Evolutionary conservation across 1,140 invertebrate species (phyloP).

Genomic region (Leptinotarsa undecemlineata): DNA sequence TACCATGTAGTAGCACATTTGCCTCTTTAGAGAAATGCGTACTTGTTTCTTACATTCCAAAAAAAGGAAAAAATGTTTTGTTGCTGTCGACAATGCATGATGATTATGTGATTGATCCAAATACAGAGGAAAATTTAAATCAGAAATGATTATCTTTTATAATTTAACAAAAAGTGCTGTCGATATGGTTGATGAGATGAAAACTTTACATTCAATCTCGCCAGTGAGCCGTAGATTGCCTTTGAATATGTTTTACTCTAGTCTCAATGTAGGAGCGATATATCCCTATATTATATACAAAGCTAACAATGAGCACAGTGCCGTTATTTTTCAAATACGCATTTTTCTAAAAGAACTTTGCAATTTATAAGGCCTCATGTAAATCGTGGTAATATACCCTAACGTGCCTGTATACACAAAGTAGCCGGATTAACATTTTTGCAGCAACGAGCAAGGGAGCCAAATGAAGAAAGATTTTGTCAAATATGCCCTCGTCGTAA

Average conservation of each 20-base stretch:
- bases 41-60: not conserved
- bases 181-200: not conserved
- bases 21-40: not conserved
- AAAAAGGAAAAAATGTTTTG: not conserved
- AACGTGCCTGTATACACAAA: not conserved
- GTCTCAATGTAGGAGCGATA: not conserved
- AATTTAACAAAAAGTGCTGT: not conserved
- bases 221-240: not conserved
- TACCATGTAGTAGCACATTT: not conserved
- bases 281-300: conserved; percentile 11
- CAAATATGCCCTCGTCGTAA: too few species aligned
- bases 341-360: not conserved
- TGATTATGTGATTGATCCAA: not conserved
- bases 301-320: conserved; percentile 1
- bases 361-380: not conserved
- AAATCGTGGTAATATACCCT: not conserved
- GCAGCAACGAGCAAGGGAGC: too few species aligned
- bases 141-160: not conserved
- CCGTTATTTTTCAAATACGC: not conserved
- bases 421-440: not conserved
- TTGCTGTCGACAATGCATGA: not conserved
- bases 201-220: not conserved
- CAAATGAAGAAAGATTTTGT: too few species aligned
- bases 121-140: not conserved
- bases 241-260: conserved; percentile 11